These are phyloP conservation scores for Slavum lentiscoides DNA, from an alignment of 2,888 invertebrate species.

Conservation along the genomic window DNA sequence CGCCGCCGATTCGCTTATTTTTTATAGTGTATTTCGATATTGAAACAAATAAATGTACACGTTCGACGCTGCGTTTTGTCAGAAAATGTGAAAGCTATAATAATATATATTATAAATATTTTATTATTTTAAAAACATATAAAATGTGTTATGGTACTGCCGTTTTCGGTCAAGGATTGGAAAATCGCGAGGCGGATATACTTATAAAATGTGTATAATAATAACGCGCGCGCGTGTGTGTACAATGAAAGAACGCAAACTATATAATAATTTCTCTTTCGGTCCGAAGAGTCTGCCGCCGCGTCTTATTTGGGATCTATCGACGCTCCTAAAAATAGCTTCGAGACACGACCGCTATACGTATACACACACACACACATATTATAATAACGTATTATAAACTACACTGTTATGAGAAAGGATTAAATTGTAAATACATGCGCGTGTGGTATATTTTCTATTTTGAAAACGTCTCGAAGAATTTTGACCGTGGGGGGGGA, in stretches of 20 bases:
- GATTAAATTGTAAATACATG: too few relatives aligned
- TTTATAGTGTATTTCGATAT: too few relatives aligned
- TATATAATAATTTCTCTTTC: constrained; percentile 24
- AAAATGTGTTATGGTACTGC: not conserved
- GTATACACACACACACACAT: too few relatives aligned
- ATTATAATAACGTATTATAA: too few relatives aligned
- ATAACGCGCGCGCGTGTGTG: not conserved
- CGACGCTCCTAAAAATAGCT: not conserved
- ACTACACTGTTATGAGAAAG: too few relatives aligned
- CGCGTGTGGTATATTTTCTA: too few relatives aligned
- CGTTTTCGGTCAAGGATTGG: constrained; percentile 6
- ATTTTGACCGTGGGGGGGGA: too few relatives aligned
- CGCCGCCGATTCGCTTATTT: too few relatives aligned
- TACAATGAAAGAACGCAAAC: not conserved
- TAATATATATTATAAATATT: too few relatives aligned
- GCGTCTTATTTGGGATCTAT: not conserved
- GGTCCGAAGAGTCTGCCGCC: not conserved
- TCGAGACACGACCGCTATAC: not conserved
- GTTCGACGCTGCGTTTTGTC: not conserved
- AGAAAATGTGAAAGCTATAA: constrained; percentile 42
- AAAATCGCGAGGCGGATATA: constrained; percentile 13
- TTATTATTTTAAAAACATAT: not conserved
- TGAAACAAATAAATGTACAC: not conserved
- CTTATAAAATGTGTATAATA: too few relatives aligned
- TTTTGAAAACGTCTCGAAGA: too few relatives aligned